Conservation (phyloP, 2,888 invertebrate species). For the Chrysotoxum bicinctum region DNA sequence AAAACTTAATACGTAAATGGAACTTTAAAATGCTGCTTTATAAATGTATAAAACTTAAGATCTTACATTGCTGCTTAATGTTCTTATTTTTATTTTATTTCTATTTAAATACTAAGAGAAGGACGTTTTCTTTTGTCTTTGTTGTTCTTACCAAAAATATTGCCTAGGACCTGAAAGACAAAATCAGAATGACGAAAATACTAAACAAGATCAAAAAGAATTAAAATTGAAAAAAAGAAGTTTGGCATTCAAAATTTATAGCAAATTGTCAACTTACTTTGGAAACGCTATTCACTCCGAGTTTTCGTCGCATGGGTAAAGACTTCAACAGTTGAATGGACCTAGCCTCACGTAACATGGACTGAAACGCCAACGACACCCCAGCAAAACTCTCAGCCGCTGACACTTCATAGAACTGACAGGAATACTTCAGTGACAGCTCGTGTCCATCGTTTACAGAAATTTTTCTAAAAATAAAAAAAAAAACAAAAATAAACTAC, state of each 20-base stretch:
- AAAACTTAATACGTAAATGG: constrained; percentile 35
- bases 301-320: constrained; percentile 87
- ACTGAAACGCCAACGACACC: constrained; percentile 90
- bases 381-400: constrained; percentile 92
- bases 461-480: constrained; percentile 84
- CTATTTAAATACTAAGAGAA: constrained; percentile 87
- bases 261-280: constrained; percentile 82
- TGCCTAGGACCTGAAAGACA: constrained; percentile 85
- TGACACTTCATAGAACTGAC: constrained; percentile 93
- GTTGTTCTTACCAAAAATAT: constrained; percentile 90
- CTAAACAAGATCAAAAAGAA: constrained; percentile 10
- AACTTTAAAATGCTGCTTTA: constrained; percentile 45
- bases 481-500: not conserved
- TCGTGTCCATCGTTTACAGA: constrained; percentile 91
- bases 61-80: constrained; percentile 6
- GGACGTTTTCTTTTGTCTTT: constrained; percentile 90
- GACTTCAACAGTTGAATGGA: constrained; percentile 87
- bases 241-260: not conserved
- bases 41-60: constrained; percentile 23
- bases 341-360: constrained; percentile 88
- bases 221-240: not conserved
- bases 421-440: constrained; percentile 88
- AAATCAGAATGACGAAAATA: constrained; percentile 33
- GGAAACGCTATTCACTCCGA: constrained; percentile 90
- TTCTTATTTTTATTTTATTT: not conserved